Percentiles rank a stretch among this genome's conserved stretches.
phyloP scores from a whole-genome alignment of 2,888 invertebrate genomes.

The Heteromyza rotundicornis region DNA sequence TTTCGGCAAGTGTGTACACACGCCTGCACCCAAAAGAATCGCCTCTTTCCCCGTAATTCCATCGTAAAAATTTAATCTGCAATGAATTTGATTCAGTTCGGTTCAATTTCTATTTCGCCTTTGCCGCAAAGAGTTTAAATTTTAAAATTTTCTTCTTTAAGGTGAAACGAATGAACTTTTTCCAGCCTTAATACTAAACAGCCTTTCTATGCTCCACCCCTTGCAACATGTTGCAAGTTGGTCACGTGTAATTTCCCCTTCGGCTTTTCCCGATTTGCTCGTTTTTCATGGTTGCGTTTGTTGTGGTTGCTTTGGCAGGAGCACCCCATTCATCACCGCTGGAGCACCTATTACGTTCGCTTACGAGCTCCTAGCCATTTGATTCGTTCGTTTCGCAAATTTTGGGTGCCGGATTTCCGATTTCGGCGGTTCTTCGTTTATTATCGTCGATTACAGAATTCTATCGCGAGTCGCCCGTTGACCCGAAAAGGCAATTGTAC shows the following conservation, averaged over 20 bases:
- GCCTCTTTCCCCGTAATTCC: too few relatives aligned
- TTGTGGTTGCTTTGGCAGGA: constrained; percentile 46
- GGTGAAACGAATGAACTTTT: too few relatives aligned
- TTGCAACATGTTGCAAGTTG: constrained; percentile 50
- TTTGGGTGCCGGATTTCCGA: background rate
- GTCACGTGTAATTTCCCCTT: constrained; percentile 45
- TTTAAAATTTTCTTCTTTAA: too few relatives aligned
- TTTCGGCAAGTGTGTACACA: constrained; percentile 11
- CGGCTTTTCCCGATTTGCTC: constrained; percentile 29
- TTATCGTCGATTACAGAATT: constrained; percentile 18
- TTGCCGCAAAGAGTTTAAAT: too few relatives aligned
- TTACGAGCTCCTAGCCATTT: constrained; percentile 22
- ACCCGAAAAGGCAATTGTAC: background rate
- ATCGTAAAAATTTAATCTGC: too few relatives aligned
- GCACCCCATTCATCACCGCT: constrained; percentile 7
- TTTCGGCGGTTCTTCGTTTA: constrained; percentile 16
- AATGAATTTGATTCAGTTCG: too few relatives aligned
- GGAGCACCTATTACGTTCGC: constrained; percentile 25
- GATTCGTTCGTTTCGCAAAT: constrained; percentile 10
- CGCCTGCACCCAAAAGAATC: too few relatives aligned
- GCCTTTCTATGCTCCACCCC: constrained; percentile 42
- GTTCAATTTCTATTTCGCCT: too few relatives aligned
- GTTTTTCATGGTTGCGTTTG: too few relatives aligned
- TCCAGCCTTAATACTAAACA: too few relatives aligned
- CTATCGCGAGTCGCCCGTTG: constrained; percentile 20